Evolutionary conservation across 2,113 vertebrate genomes (phyloP).

Genomic region (Herpetotheres cachinnans): DNA sequence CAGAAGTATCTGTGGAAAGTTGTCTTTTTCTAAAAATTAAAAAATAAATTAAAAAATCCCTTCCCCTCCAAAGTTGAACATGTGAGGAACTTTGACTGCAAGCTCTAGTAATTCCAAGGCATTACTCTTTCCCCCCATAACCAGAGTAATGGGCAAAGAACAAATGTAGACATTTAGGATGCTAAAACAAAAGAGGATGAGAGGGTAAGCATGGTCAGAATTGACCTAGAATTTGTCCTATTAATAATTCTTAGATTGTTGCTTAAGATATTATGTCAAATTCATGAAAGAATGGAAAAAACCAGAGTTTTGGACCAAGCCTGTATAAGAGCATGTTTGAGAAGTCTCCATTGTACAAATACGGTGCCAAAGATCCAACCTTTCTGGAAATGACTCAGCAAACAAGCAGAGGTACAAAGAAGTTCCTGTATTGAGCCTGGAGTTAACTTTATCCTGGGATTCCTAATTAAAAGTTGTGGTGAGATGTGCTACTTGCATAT

Average conservation of each 20-base stretch:
- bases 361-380: background rate
- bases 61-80: background rate
- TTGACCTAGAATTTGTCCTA: background rate
- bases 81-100: background rate
- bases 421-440: background rate
- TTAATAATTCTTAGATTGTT: background rate
- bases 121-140: background rate
- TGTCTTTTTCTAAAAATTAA: background rate
- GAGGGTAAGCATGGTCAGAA: background rate
- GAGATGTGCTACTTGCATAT: background rate
- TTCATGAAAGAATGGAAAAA: background rate
- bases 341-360: background rate
- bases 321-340: background rate
- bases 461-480: slow-evolving; percentile 5
- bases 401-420: slow-evolving; percentile 11
- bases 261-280: background rate
- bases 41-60: background rate
- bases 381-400: background rate
- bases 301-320: background rate
- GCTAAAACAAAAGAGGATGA: background rate
- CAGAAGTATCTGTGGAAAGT: background rate
- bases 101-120: background rate
- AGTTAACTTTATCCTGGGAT: background rate
- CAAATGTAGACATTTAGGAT: background rate
- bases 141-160: background rate